phyloP scores from a whole-genome alignment of 2,888 invertebrate genomes.

The Acrocyrtus sp. region DNA sequence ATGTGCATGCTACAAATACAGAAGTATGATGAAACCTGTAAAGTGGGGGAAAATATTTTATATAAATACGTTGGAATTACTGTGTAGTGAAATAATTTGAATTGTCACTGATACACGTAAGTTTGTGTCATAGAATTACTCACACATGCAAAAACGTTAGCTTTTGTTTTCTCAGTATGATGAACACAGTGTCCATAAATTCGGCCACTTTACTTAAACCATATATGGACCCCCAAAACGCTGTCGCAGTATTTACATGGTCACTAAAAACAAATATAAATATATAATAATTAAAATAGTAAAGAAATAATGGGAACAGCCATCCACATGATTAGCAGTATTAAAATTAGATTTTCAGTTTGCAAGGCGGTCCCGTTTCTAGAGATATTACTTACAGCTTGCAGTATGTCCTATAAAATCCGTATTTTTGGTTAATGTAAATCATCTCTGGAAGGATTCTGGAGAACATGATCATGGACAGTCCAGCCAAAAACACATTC shows the following conservation, averaged over 20 bases:
- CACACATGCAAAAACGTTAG: slow-evolving; percentile 20
- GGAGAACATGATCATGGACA: slow-evolving; percentile 30
- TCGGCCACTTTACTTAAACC: slow-evolving; percentile 15
- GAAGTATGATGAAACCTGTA: slow-evolving; percentile 35
- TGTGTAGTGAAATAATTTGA: too few relatives aligned
- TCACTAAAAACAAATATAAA: slow-evolving; percentile 25
- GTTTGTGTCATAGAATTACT: not conserved
- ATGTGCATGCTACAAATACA: slow-evolving; percentile 20
- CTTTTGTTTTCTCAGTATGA: slow-evolving; percentile 25
- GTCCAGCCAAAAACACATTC: slow-evolving; percentile 18
- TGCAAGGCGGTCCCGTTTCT: too few relatives aligned
- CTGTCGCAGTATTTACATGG: slow-evolving; percentile 22
- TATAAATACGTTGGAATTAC: too few relatives aligned
- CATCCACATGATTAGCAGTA: too few relatives aligned
- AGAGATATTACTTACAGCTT: slow-evolving; percentile 14
- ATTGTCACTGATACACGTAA: not conserved
- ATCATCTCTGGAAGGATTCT: slow-evolving; percentile 22
- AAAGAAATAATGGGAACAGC: too few relatives aligned
- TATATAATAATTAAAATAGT: too few relatives aligned
- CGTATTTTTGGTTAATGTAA: slow-evolving; percentile 17
- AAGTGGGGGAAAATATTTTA: too few relatives aligned
- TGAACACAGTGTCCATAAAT: slow-evolving; percentile 28
- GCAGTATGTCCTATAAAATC: slow-evolving; percentile 39
- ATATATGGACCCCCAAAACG: slow-evolving; percentile 18
- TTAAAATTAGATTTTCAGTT: too few relatives aligned